Conservation (phyloP, 92 coral and sea anemone genomes). For the Porites divaricata region DNA sequence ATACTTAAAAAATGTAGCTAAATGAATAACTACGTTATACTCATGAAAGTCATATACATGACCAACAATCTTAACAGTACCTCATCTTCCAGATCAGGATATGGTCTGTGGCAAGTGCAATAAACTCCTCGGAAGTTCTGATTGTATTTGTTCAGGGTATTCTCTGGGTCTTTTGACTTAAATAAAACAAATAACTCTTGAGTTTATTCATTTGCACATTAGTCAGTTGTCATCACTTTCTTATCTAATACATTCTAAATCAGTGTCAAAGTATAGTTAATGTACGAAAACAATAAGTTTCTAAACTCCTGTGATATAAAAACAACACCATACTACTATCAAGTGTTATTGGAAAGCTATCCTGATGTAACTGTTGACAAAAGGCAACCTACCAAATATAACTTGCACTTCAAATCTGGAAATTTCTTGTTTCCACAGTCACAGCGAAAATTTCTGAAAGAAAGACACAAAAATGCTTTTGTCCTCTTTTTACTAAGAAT, state of each 20-base stretch:
- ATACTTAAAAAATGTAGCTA: no score
- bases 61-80: slow-evolving; percentile 37
- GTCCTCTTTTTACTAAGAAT: no score
- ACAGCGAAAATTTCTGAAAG: slow-evolving; percentile 84
- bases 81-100: slow-evolving; percentile 98
- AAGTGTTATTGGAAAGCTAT: not conserved
- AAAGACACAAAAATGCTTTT: not conserved
- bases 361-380: not conserved
- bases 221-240: no score
- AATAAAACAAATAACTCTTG: not conserved
- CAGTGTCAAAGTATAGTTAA: no score
- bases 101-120: slow-evolving; percentile 93
- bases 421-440: slow-evolving; percentile 96
- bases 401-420: slow-evolving; percentile 77
- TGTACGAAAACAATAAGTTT: no score
- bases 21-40: no score
- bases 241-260: no score
- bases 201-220: no score
- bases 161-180: slow-evolving; percentile 83
- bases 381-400: slow-evolving; percentile 71
- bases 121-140: slow-evolving; percentile 94
- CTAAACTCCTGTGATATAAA: not conserved
- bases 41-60: not conserved
- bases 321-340: no score
- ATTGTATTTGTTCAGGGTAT: slow-evolving; percentile 76